Evolutionary conservation across 2,113 vertebrate genomes (phyloP), one percentile per base, ranked within the genome.

Genomic region (Phalacrocorax brasilianus): DNA sequence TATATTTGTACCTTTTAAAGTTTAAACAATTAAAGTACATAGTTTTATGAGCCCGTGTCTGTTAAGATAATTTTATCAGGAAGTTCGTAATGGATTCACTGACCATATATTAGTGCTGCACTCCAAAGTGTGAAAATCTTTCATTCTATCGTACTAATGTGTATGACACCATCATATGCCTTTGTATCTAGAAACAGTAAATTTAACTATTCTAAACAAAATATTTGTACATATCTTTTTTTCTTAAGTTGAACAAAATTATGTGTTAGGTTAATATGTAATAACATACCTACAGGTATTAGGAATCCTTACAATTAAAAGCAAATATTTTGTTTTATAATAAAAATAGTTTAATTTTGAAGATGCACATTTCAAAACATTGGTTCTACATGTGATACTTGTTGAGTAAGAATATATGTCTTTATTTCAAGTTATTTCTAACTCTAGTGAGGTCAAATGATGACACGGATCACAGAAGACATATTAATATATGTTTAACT

Each of bases 1-100:
- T 44, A 49, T 10, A 2, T 50, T 83, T 78, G 14, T 80, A 38
- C 8, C 24, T 14, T 50, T 79, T 35, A 55, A 82, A 50, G 2
- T 18, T 38, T 32, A 27, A 63, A 26, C 8, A 40, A 19, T 45
- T 44, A 42, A 72, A 83, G 12, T 19, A 21, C 22, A 35, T 55
- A 3, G 2, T 68, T 83, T n/a, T 38, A 23, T 65, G 55, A 85
- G 3, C 3, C 14, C 0, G 0, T 8, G 2, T 18, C 21, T 44
- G 14, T 21, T 82, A 75, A 67, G 7, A 49, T 76, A 81, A 38
- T 16, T 47, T 42, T 59, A 53, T 79, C 13, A 38, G 8, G 38
- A 70, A 24, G 5, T 62, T 40, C 26, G 9, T 59, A 19, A 22
- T 47, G 8, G 14, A 47, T 88, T 91, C 44, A 63, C 8, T 50